Conservation (phyloP, 2,888 invertebrate species). For the Drosophila algonquin region DNA sequence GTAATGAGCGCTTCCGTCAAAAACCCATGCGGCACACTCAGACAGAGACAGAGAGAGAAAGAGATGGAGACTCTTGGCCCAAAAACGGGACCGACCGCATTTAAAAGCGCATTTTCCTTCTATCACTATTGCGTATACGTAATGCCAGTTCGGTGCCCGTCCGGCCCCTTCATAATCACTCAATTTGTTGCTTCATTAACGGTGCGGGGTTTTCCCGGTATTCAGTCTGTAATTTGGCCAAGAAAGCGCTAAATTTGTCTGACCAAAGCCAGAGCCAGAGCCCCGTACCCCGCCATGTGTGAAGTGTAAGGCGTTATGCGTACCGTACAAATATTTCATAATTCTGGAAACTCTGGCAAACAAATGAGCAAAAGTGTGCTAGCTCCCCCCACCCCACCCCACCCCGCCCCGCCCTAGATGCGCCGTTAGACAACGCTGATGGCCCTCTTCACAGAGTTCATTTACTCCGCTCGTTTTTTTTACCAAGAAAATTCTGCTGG, state of each 20-base stretch:
- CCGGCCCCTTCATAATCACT: constrained; percentile 36
- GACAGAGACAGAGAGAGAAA: not conserved
- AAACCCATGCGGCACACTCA: constrained; percentile 9
- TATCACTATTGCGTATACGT: constrained; percentile 4
- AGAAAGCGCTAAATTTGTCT: constrained; percentile 29
- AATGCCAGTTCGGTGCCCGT: not conserved
- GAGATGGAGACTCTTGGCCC: constrained; percentile 11
- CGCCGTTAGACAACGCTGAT: constrained; percentile 58
- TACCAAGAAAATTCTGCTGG: constrained; percentile 57
- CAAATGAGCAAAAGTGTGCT: constrained; percentile 47
- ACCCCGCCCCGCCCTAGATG: constrained; percentile 19
- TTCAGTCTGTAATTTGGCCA: constrained; percentile 32
- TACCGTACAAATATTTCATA: constrained; percentile 29
- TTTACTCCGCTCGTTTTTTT: constrained; percentile 63
- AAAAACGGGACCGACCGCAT: constrained; percentile 44
- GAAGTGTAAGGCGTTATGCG: constrained; percentile 37
- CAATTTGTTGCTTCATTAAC: constrained; percentile 51
- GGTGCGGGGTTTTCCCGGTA: constrained; percentile 21
- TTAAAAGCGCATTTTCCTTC: constrained; percentile 61
- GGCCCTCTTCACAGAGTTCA: constrained; percentile 61
- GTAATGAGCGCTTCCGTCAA: constrained; percentile 46
- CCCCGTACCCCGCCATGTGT: constrained; percentile 24
- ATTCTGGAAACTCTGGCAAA: constrained; percentile 28
- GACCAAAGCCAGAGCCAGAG: constrained; percentile 10
- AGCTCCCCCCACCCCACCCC: constrained; percentile 9